Percentiles rank a stretch among this genome's conserved stretches.
Conservation (phyloP, 2,113 vertebrate genomes). For the Cebidichthys violaceus region DNA sequence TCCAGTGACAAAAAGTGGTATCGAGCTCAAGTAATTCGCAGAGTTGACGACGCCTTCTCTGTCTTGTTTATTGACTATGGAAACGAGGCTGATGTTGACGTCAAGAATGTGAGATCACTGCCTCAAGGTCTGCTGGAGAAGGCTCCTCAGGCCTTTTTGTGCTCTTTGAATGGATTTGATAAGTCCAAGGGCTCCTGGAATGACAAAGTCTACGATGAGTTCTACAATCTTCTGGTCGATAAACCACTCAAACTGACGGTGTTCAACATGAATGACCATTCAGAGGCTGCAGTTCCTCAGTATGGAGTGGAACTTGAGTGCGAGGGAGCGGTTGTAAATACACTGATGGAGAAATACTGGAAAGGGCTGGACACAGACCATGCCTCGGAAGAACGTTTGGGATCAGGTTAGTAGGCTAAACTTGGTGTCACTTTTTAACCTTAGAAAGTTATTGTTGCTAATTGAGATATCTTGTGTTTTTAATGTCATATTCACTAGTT, state of each 20-base stretch:
- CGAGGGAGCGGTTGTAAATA: conserved; percentile 71
- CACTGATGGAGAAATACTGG: conserved; percentile 62
- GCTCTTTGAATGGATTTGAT: conserved; percentile 85
- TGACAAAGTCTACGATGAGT: conserved; percentile 80
- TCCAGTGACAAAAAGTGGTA: conserved; percentile 85
- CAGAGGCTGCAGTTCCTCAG: conserved; percentile 71
- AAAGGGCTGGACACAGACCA: conserved; percentile 6
- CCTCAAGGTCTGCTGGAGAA: conserved; percentile 76
- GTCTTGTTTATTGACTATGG: conserved; percentile 90
- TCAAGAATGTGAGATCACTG: conserved; percentile 77
- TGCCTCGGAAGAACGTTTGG: not conserved
- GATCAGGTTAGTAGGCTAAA: conserved; percentile 45
- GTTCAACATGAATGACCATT: conserved; percentile 51
- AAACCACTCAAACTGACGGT: conserved; percentile 82
- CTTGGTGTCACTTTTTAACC: not conserved
- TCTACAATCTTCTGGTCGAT: conserved; percentile 82
- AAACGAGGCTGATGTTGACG: conserved; percentile 79
- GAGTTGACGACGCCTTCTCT: conserved; percentile 42
- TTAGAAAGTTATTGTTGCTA: not conserved
- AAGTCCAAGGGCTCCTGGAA: conserved; percentile 82
- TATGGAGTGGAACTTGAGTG: conserved; percentile 83
- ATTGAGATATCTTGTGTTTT: not conserved
- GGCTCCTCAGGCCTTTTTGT: conserved; percentile 87
- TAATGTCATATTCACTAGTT: not conserved
- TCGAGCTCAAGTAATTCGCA: conserved; percentile 81